These are phyloP conservation scores for Mionectes macconnelli DNA, from an alignment of 2,113 vertebrate species.

Conservation along the genomic window DNA sequence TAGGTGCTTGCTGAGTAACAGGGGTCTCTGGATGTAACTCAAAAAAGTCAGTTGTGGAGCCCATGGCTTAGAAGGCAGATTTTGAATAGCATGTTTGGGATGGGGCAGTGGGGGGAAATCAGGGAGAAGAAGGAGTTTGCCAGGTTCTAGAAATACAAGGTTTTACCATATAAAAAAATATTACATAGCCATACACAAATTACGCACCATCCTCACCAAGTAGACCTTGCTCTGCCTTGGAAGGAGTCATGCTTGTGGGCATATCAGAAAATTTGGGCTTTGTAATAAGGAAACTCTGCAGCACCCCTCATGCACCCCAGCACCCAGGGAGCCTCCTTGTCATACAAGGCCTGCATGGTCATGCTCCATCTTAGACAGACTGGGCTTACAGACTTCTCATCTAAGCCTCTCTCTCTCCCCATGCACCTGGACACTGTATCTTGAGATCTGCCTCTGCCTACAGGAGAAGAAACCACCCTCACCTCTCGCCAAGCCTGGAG, in stretches of 20 bases:
- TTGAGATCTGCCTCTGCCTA: not conserved
- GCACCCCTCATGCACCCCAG: not conserved
- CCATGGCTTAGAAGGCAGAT: not conserved
- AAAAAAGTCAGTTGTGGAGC: not conserved
- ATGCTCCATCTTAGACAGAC: not conserved
- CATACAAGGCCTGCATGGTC: not conserved
- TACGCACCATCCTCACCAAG: not conserved
- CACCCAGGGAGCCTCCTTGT: not conserved
- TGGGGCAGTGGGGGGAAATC: not conserved
- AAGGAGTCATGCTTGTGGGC: not conserved
- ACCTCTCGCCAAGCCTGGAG: not conserved
- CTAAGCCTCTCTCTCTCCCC: not conserved
- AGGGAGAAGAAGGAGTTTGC: not conserved
- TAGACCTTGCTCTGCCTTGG: not conserved
- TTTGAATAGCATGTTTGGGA: not conserved
- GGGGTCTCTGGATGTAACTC: not conserved
- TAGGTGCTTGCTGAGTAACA: constrained; percentile 19
- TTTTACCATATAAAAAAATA: not conserved
- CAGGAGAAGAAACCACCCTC: not conserved
- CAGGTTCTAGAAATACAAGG: not conserved
- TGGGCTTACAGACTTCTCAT: not conserved
- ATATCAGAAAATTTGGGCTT: not conserved
- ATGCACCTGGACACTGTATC: not conserved
- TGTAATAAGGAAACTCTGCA: not conserved
- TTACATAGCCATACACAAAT: not conserved